phyloP scores from a whole-genome alignment of 2,797 vertebrate genomes.

The Hydrocynus forskahlii region DNA sequence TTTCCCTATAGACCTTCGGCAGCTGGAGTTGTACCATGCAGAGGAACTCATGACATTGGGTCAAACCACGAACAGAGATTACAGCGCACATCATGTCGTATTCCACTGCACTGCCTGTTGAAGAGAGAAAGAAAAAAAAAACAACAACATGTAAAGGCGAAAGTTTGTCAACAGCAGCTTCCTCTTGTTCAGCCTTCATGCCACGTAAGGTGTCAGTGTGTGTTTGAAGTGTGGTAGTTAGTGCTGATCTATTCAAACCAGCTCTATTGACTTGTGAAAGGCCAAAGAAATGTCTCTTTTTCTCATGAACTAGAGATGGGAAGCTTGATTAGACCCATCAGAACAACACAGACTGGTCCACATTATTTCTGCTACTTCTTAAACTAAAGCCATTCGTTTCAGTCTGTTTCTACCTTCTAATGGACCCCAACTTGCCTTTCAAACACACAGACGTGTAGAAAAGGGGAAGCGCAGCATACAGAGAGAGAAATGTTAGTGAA shows the following conservation, averaged over 20 bases:
- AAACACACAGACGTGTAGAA: not conserved
- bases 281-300: not conserved
- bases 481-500: not conserved
- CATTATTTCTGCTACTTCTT: not conserved
- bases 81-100: not conserved
- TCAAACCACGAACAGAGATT: not conserved
- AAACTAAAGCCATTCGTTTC: not conserved
- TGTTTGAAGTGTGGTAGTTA: too few relatives aligned
- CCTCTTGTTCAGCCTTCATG: not conserved
- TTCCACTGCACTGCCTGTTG: not conserved
- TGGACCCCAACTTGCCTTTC: not conserved
- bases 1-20: too few relatives aligned
- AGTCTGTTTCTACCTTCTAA: not conserved
- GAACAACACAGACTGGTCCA: not conserved
- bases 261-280: not conserved
- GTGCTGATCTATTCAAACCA: not conserved
- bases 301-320: not conserved
- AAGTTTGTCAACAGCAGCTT: slow-evolving; percentile 7
- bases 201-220: not conserved
- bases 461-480: not conserved
- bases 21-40: too few relatives aligned
- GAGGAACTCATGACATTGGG: too few relatives aligned
- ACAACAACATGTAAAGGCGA: not conserved
- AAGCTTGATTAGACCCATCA: not conserved
- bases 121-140: not conserved